phyloP scores from a whole-genome alignment of 1,140 invertebrate genomes.

The Adelges cooleyi region DNA sequence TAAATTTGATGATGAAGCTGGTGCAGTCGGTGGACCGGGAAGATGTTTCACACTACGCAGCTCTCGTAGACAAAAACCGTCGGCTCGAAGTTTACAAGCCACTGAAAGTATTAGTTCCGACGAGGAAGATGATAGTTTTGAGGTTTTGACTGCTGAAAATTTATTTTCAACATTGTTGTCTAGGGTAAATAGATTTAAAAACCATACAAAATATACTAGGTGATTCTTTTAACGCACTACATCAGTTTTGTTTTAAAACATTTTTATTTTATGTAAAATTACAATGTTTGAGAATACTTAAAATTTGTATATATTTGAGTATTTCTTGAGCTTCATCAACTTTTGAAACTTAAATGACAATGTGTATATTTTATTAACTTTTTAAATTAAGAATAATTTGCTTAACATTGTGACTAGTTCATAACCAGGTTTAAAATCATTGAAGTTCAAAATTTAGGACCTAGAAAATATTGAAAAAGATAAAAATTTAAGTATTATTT shows the following conservation, averaged over 20 bases:
- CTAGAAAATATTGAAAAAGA: too few relatives aligned
- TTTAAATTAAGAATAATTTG: too few relatives aligned
- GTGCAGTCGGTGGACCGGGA: background rate
- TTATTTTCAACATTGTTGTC: slow-evolving; percentile 75
- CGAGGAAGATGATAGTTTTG: slow-evolving; percentile 80
- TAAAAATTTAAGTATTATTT: too few relatives aligned
- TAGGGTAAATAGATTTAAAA: slow-evolving; percentile 46
- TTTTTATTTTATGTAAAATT: background rate
- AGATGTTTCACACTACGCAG: slow-evolving; percentile 35
- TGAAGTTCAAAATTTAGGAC: too few relatives aligned
- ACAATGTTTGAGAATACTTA: background rate
- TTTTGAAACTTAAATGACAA: too few relatives aligned
- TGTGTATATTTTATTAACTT: too few relatives aligned
- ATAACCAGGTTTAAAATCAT: too few relatives aligned
- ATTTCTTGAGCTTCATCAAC: background rate
- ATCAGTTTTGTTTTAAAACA: background rate
- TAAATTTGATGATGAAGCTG: slow-evolving; percentile 31
- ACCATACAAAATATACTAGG: too few relatives aligned
- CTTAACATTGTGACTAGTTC: too few relatives aligned
- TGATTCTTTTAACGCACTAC: background rate
- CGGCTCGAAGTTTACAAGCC: slow-evolving; percentile 52
- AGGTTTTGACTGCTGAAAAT: slow-evolving; percentile 78
- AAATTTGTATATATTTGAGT: background rate
- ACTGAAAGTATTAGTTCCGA: slow-evolving; percentile 74
- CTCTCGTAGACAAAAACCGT: slow-evolving; percentile 42